Conservation (phyloP, 1,140 invertebrate genomes). For the Cydia fagiglandana region DNA sequence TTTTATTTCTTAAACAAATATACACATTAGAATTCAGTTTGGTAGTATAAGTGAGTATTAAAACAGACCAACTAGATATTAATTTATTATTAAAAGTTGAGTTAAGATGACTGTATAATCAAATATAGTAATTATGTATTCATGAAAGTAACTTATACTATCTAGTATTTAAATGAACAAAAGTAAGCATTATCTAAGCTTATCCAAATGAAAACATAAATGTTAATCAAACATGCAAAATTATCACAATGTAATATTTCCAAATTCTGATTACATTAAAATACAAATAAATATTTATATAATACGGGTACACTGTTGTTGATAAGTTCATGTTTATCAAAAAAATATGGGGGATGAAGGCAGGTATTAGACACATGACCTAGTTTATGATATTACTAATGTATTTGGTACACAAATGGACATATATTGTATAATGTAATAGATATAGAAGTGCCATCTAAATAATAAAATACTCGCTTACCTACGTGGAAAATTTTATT, state of each 20-base stretch:
- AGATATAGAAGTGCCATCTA: background rate
- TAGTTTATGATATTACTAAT: conserved; percentile 33
- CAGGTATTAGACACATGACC: conserved; percentile 40
- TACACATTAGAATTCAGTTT: background rate
- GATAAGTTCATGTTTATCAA: conserved; percentile 30
- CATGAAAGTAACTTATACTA: background rate
- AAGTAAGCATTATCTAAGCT: background rate
- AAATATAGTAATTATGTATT: background rate
- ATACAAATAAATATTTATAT: conserved; percentile 3
- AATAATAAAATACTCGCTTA: conserved; percentile 37
- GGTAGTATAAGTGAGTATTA: background rate
- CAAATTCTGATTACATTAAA: background rate
- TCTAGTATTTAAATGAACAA: conserved; percentile 12
- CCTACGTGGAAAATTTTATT: conserved; percentile 46
- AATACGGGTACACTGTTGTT: conserved; percentile 14
- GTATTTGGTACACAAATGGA: background rate
- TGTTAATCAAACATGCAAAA: background rate
- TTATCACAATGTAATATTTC: background rate
- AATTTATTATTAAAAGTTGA: too few species aligned
- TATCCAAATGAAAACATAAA: background rate
- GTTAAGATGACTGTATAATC: background rate
- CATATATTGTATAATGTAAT: background rate
- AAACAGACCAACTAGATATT: background rate
- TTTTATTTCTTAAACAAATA: conserved; percentile 34
- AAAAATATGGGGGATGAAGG: conserved; percentile 18